These are phyloP conservation scores for Lasioglossum lativentre DNA, from an alignment of 2,888 invertebrate species.

Conservation along the genomic window DNA sequence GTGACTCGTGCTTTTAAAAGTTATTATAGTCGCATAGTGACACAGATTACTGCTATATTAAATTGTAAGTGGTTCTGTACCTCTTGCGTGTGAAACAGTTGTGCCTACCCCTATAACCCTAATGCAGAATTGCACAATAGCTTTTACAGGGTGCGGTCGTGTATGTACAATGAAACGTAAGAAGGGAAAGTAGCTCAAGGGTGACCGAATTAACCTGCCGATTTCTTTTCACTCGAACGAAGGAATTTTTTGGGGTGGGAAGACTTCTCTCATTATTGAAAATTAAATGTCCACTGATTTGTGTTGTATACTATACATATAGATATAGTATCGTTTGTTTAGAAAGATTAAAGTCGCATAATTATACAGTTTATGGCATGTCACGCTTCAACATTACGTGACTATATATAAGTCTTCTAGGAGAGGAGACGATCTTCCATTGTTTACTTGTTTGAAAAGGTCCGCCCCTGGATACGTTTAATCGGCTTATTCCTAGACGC, in stretches of 20 bases:
- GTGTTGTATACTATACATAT: too few relatives aligned
- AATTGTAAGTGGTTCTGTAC: background rate
- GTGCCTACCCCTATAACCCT: background rate
- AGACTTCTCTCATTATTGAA: background rate
- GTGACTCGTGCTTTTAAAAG: background rate
- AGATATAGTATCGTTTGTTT: background rate
- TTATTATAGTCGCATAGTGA: background rate
- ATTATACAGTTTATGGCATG: conserved; percentile 20
- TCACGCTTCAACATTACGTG: conserved; percentile 9
- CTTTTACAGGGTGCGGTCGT: background rate
- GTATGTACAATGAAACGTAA: background rate
- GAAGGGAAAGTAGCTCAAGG: conserved; percentile 8
- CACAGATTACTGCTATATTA: background rate
- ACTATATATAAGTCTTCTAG: conserved; percentile 13
- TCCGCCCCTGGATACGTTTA: conserved; percentile 8
- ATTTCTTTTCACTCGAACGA: background rate
- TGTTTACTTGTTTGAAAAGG: conserved; percentile 37
- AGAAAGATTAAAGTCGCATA: background rate
- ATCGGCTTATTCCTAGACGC: conserved; percentile 35
- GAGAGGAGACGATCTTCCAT: background rate
- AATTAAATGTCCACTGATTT: too few relatives aligned
- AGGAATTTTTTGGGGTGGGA: background rate
- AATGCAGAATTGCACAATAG: conserved; percentile 2
- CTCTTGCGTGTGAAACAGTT: background rate
- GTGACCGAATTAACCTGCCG: conserved; percentile 14